Base-by-base conservation (phyloP, 2,113 vertebrate genomes). In the Phalacrocorax pelagicus region DNA sequence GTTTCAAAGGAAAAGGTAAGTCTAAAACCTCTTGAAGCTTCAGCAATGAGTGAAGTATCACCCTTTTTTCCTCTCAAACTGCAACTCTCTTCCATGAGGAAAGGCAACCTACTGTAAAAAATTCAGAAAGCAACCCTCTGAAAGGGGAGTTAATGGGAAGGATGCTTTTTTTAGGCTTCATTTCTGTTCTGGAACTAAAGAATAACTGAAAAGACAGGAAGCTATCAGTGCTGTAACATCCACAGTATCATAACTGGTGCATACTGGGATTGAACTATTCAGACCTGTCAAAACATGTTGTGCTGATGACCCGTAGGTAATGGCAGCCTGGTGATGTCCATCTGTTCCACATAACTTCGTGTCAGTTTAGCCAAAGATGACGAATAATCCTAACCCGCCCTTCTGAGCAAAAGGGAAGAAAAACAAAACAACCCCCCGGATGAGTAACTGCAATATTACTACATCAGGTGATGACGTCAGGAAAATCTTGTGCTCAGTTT, bases 321-420 rank as follows among this genome's bases (percentile, higher is more conserved):
- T 75, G 6, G 24, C 84, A 79, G 17, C 32, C 44, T 72, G 36
- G 44, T 63, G 62, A 72, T 42, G 82, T 84, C 86, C 95, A 92
- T 92, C 86, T 95, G 83, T 92, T 95, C 77, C 61, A 49, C 46
- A 87, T 75, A 94, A 87, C 42, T 54, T 61, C 1, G 2, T 23
- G 27, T 15, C 1, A 0, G 23, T 63, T 88, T 78, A 96, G 94
- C 90, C 95, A 95, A 96, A 96, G 65, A 95, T 90, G 80, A 96
- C 0, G 3, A 91, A 81, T 75, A 88, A 81, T 67, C 24, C 32
- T 62, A 89, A 89, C 66, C 75, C 92, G 46, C 75, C 86, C 91
- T 92, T 91, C 61, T 81, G 94, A 96, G 86, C 69, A 94, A 88
- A 66, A 89, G 65, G 84, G 77, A 94, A 92, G 61, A 46, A 62